phyloP scores from a whole-genome alignment of 1,140 invertebrate genomes.

The Zaprionus lachaisei region DNA sequence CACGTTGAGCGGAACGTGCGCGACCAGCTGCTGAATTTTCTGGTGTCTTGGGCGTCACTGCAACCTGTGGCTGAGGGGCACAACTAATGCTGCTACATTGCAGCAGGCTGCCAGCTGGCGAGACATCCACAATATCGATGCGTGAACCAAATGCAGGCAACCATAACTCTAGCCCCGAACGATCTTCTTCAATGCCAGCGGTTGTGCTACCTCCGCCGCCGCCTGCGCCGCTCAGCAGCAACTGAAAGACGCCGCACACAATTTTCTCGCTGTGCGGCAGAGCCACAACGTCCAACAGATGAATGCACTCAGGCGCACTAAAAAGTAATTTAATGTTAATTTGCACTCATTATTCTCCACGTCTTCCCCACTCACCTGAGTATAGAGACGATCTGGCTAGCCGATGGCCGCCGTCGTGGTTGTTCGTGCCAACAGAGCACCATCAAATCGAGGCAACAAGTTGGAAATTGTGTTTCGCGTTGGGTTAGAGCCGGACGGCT shows the following conservation, averaged over 20 bases:
- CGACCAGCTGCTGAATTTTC: conserved; percentile 53
- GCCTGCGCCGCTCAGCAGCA: conserved; percentile 8
- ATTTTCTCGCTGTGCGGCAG: conserved; percentile 87
- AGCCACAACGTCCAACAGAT: conserved; percentile 92
- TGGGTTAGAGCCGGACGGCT: conserved; percentile 94
- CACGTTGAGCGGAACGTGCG: conserved; percentile 62
- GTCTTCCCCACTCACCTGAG: conserved; percentile 82
- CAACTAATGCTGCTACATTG: conserved; percentile 77
- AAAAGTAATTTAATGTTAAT: neutral
- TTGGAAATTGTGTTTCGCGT: conserved; percentile 93
- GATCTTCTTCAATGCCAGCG: conserved; percentile 59
- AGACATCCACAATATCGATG: conserved; percentile 88
- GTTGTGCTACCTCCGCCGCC: neutral
- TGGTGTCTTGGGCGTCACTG: conserved; percentile 56
- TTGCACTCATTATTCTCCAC: neutral
- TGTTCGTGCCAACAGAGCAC: conserved; percentile 97
- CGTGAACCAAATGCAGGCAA: conserved; percentile 89
- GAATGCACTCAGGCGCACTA: conserved; percentile 96
- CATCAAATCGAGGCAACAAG: conserved; percentile 97
- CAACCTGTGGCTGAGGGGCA: conserved; percentile 60
- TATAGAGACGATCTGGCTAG: conserved; percentile 96
- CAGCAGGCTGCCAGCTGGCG: conserved; percentile 85
- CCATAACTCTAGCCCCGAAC: conserved; percentile 88
- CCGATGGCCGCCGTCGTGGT: conserved; percentile 93
- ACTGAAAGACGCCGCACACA: conserved; percentile 84